Evolutionary conservation across 2,888 invertebrate genomes (phyloP).

Genomic region (Tolmerus cingulatus): DNA sequence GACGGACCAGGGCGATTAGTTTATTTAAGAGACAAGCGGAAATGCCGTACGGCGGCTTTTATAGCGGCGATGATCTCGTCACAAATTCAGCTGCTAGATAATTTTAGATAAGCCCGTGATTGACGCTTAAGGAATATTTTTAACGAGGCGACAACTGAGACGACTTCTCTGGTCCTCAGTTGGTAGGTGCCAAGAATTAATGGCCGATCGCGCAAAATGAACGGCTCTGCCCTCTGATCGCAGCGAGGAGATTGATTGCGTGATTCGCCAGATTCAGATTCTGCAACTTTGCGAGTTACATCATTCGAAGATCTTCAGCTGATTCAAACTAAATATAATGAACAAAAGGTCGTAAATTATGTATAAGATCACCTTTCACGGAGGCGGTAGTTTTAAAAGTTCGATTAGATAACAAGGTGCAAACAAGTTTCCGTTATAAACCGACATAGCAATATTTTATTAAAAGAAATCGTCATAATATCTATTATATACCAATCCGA

Average conservation of each 20-base stretch:
- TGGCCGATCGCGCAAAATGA: not conserved
- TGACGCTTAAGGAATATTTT: slow-evolving; percentile 19
- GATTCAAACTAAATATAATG: not conserved
- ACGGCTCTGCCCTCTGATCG: not conserved
- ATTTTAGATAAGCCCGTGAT: slow-evolving; percentile 3
- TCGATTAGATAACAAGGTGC: not conserved
- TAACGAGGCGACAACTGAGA: not conserved
- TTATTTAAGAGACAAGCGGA: slow-evolving; percentile 1
- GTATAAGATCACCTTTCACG: not conserved
- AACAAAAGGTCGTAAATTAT: not conserved
- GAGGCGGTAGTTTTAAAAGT: not conserved
- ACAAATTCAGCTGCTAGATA: not conserved
- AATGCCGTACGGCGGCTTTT: slow-evolving; percentile 2
- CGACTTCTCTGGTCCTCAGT: not conserved
- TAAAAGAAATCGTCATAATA: too few relatives aligned
- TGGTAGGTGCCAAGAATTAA: not conserved
- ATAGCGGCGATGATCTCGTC: not conserved
- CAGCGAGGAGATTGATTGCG: not conserved
- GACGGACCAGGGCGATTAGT: not conserved
- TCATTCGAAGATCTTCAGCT: not conserved
- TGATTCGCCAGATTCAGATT: not conserved
- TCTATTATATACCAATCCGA: too few relatives aligned
- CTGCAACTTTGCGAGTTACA: not conserved
- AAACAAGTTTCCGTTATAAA: not conserved
- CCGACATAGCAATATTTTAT: too few relatives aligned